Evolutionary conservation across 2,888 invertebrate species (phyloP).

Genomic region (Listrodromus nycthemerus): DNA sequence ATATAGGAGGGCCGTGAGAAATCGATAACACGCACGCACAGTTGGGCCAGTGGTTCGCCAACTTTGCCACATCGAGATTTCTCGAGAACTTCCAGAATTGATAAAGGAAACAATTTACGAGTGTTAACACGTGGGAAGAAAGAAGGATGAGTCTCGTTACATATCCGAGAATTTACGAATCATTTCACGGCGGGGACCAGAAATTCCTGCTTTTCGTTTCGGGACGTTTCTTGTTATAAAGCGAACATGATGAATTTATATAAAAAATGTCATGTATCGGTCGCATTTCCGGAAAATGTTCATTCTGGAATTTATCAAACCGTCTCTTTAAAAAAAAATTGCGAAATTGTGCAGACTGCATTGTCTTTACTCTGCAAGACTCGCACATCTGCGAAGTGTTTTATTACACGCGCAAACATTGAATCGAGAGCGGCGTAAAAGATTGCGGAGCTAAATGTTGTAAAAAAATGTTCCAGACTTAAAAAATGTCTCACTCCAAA

Average conservation of each 20-base stretch:
- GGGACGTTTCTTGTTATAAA: neutral
- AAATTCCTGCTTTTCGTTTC: neutral
- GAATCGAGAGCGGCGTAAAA: no score
- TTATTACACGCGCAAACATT: no score
- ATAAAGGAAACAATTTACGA: conserved; percentile 39
- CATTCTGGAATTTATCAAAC: neutral
- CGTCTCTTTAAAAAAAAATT: no score
- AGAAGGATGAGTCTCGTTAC: conserved; percentile 12
- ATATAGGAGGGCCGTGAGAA: neutral
- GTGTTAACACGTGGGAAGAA: neutral
- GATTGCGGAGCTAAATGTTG: no score
- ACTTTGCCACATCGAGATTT: conserved; percentile 6
- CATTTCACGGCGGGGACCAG: neutral
- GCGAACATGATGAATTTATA: conserved; percentile 15
- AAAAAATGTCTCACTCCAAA: no score
- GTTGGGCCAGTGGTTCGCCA: neutral
- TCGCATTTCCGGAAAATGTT: neutral
- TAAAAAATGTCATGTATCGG: neutral
- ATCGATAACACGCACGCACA: conserved; percentile 22
- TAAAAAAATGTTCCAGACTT: no score
- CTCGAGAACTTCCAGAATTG: neutral
- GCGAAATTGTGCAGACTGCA: no score
- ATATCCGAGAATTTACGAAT: neutral
- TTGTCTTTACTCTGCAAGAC: no score
- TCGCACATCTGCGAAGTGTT: no score